phyloP scores from a whole-genome alignment of 2,797 vertebrate genomes.

The Rhinoraja longicauda region DNA sequence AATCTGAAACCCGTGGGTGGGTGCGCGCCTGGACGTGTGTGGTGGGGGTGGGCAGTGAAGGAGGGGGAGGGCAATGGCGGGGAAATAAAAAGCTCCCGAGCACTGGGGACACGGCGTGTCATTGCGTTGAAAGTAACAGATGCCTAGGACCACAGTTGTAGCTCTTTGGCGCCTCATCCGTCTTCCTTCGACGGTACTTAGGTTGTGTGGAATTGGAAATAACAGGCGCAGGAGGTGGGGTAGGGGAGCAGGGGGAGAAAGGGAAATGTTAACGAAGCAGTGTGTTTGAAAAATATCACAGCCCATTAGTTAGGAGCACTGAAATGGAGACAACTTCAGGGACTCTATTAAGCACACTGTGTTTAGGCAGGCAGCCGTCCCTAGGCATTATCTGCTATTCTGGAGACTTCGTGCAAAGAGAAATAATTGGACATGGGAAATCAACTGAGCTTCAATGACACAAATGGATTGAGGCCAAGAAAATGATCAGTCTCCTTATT shows the following conservation, averaged over 20 bases:
- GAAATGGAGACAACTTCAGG: conserved; percentile 88
- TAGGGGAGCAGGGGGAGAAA: neutral
- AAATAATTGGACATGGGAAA: conserved; percentile 97
- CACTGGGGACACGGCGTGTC: neutral
- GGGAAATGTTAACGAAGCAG: conserved; percentile 59
- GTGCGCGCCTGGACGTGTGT: too few relatives aligned
- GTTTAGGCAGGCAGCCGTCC: conserved; percentile 79
- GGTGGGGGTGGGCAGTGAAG: neutral
- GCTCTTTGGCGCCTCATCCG: conserved; percentile 43
- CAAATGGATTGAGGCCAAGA: conserved; percentile 67
- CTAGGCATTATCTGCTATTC: conserved; percentile 72
- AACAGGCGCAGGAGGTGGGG: neutral
- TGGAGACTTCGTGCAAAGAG: conserved; percentile 74
- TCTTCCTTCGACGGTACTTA: conserved; percentile 12
- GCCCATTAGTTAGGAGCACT: conserved; percentile 87
- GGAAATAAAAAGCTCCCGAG: neutral
- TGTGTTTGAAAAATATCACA: conserved; percentile 82
- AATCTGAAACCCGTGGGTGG: neutral
- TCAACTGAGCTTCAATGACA: conserved; percentile 81
- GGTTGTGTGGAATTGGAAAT: conserved; percentile 32
- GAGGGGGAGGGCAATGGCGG: neutral
- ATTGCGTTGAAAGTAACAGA: neutral
- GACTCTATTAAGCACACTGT: conserved; percentile 82
- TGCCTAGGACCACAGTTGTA: conserved; percentile 8
- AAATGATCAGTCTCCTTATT: conserved; percentile 62